Evolutionary conservation across 2,113 vertebrate genomes (phyloP), one percentile per base, ranked within the genome.

Genomic region (Megaceryle maxima): DNA sequence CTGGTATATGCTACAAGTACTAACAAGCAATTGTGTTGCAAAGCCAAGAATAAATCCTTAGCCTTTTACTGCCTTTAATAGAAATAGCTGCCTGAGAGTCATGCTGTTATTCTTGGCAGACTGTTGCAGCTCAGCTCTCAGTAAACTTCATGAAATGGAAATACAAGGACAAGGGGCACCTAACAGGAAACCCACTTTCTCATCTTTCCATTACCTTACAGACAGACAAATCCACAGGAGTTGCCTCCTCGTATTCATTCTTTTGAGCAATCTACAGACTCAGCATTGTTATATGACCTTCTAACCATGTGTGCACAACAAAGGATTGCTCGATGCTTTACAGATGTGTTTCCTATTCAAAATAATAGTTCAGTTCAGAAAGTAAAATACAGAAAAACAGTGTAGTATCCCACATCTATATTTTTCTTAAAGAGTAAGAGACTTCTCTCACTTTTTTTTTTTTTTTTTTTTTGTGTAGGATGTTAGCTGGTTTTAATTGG

Each of bases 31-130:
- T 55, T 63, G 50, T 59, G 48, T 46, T 77, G 31, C 67, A 77
- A 88, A 95, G 59, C 37, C 51, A 81, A 66, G 80, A 93, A 90
- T 17, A 85, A 88, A 20, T 93, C 50, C 25, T 88, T 88, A 85
- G 63, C 43, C 31, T 91, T 91, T 70, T 59, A 46, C 17, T 37
- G 5, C 67, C 18, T 24, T 86, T 64, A 48, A 86, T 89, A 69
- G 55, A 66, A 95, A 70, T 6, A 33, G 10, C 16, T 83, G 24
- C 74, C 7, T 51, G 68, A 72, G 85, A 88, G 33, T 39, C 56
- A 14, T 28, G 15, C 28, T 93, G 72, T 64, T 96, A 28, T 88
- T 96, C 87, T 70, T 88, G 79, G 76, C 75, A 91, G 43, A 22
- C 0, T 0, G 0, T 4, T 60, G 64, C 43, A 83, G 22, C 55